phyloP scores from a whole-genome alignment of 1,140 invertebrate species.

The Aphaenogaster floridana region DNA sequence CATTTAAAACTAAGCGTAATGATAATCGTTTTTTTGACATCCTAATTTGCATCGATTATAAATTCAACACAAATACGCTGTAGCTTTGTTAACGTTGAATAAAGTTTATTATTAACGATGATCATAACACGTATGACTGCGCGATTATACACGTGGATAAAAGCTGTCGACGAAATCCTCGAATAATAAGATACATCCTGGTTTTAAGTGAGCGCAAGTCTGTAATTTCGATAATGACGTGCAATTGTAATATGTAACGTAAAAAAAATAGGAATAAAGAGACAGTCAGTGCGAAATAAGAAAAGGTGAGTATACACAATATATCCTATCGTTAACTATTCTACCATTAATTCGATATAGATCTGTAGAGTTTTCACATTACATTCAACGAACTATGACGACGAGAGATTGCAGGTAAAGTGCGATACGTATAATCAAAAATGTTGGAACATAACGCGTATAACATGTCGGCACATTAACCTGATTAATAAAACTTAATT shows the following conservation, averaged over 20 bases:
- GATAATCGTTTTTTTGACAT: background rate
- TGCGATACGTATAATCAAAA: background rate
- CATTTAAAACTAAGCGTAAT: background rate
- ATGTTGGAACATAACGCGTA: background rate
- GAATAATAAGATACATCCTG: slow-evolving; percentile 46
- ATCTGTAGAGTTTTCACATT: slow-evolving; percentile 16
- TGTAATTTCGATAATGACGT: slow-evolving; percentile 59
- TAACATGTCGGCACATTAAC: background rate
- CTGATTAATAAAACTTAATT: slow-evolving; percentile 10
- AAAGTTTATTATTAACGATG: slow-evolving; percentile 15
- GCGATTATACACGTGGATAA: slow-evolving; percentile 36
- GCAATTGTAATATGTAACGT: background rate
- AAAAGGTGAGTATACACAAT: slow-evolving; percentile 5
- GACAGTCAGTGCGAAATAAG: background rate
- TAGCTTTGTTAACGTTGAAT: background rate
- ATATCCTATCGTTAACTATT: background rate
- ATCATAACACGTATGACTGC: background rate
- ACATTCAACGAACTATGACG: slow-evolving; percentile 31
- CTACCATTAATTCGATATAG: slow-evolving; percentile 23
- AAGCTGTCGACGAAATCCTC: slow-evolving; percentile 52
- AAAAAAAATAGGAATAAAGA: slow-evolving; percentile 7
- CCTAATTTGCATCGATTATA: background rate
- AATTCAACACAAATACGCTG: slow-evolving; percentile 5
- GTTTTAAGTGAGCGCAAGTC: slow-evolving; percentile 29
- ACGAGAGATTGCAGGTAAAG: background rate